These are phyloP conservation scores for Deroptyus accipitrinus DNA, from an alignment of 2,113 vertebrate genomes.

Conservation along the genomic window DNA sequence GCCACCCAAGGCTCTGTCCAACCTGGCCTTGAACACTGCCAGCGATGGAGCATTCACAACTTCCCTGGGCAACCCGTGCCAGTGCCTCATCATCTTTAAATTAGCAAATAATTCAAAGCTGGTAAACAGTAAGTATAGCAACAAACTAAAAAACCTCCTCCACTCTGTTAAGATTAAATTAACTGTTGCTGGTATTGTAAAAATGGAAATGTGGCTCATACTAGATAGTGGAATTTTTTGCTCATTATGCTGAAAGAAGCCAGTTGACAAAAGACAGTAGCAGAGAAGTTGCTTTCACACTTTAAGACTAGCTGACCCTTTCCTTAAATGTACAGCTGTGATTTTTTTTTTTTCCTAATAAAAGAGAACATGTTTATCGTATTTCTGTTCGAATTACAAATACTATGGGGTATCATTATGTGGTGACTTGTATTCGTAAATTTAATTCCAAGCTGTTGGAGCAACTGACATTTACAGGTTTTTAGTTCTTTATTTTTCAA, in stretches of 20 bases:
- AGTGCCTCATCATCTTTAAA: not conserved
- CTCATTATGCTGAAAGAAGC: not conserved
- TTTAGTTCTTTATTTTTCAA: not conserved
- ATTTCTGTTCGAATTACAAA: not conserved
- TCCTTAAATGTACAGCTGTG: not conserved
- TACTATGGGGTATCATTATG: not conserved
- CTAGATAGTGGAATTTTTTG: not conserved
- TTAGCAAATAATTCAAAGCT: not conserved
- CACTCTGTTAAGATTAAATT: not conserved
- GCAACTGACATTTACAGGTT: not conserved
- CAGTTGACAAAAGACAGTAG: not conserved
- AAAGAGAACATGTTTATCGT: accelerated
- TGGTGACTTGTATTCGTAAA: not conserved
- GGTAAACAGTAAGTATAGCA: not conserved
- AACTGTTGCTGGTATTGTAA: not conserved
- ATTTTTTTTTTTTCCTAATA: not conserved
- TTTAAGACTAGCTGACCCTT: not conserved
- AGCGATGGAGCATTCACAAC: too few species aligned
- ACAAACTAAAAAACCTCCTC: accelerated
- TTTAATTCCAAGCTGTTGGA: not conserved
- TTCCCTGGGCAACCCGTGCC: too few species aligned
- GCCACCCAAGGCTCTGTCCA: too few species aligned
- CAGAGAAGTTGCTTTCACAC: not conserved
- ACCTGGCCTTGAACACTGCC: too few species aligned
- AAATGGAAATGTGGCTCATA: not conserved